phyloP scores from a whole-genome alignment of 2,113 vertebrate genomes.

The Brachypodius melanocephalos region DNA sequence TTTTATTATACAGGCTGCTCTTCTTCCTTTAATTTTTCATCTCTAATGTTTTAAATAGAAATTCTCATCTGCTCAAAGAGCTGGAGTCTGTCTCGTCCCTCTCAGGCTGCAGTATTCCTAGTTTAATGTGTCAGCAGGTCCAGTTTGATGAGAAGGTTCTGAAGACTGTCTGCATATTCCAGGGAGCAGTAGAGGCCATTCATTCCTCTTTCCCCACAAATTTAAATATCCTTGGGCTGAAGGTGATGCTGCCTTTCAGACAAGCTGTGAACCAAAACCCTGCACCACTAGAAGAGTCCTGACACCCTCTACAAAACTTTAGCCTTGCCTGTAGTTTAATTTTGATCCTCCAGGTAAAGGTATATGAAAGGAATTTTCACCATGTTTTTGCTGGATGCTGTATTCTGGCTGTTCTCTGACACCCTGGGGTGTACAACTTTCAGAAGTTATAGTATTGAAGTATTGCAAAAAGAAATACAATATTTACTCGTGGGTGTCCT shows the following conservation, averaged over 20 bases:
- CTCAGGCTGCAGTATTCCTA: neutral
- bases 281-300: neutral
- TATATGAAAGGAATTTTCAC: neutral
- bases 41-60: neutral
- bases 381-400: fast-evolving
- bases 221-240: neutral
- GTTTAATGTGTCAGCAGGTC: neutral
- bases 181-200: neutral
- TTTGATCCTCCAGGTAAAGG: neutral
- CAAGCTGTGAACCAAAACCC: neutral
- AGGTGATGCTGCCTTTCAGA: neutral
- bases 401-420: neutral
- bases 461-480: neutral
- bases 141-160: neutral
- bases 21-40: conserved; percentile 36
- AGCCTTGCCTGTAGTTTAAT: neutral
- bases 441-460: neutral
- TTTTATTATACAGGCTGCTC: conserved; percentile 32
- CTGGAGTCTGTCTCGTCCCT: neutral
- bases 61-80: neutral
- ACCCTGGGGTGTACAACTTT: neutral
- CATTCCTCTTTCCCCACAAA: neutral
- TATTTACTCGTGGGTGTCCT: neutral
- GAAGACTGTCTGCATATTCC: fast-evolving
- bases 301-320: neutral